Evolutionary conservation across 1,140 invertebrate species (phyloP).

Genomic region (Rhyacophila brunnea): DNA sequence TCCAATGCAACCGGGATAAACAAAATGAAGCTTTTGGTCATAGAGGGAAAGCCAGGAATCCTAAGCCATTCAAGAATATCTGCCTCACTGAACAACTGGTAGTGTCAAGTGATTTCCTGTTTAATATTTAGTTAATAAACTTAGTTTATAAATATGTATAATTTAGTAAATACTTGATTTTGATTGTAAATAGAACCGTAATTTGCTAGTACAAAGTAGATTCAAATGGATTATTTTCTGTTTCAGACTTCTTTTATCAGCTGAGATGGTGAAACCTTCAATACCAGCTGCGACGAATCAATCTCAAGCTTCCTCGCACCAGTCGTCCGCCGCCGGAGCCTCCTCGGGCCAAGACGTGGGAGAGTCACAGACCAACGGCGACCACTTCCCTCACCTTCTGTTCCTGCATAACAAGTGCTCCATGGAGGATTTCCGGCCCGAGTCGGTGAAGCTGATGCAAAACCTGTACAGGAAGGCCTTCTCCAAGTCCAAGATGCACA

Average conservation of each 20-base stretch:
- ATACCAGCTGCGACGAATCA: slow-evolving; percentile 55
- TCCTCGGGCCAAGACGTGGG: slow-evolving; percentile 28
- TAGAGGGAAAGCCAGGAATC: too few species aligned
- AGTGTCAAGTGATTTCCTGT: too few species aligned
- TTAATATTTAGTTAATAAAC: too few species aligned
- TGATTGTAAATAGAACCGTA: too few species aligned
- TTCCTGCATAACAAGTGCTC: slow-evolving; percentile 76
- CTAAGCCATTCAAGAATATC: too few species aligned
- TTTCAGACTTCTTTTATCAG: slow-evolving; percentile 74
- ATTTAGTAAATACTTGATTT: too few species aligned
- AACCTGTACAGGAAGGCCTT: slow-evolving; percentile 63
- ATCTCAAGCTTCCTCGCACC: slow-evolving; percentile 10
- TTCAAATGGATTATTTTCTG: too few species aligned
- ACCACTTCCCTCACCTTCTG: slow-evolving; percentile 74
- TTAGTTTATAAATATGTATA: too few species aligned
- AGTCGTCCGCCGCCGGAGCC: neutral
- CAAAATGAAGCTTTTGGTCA: too few species aligned
- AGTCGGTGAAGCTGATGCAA: slow-evolving; percentile 66
- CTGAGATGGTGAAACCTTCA: slow-evolving; percentile 84
- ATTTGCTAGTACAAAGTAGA: too few species aligned
- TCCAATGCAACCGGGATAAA: too few species aligned
- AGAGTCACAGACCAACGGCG: slow-evolving; percentile 42
- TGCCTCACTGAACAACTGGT: too few species aligned
- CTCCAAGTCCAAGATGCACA: slow-evolving; percentile 67
- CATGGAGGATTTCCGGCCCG: slow-evolving; percentile 67